A percentile compares a stretch with the other conserved stretches of the same genome.
These are phyloP conservation scores for Cryptoprocta ferox DNA, from an alignment of 2,797 vertebrate genomes.

Conservation along the genomic window DNA sequence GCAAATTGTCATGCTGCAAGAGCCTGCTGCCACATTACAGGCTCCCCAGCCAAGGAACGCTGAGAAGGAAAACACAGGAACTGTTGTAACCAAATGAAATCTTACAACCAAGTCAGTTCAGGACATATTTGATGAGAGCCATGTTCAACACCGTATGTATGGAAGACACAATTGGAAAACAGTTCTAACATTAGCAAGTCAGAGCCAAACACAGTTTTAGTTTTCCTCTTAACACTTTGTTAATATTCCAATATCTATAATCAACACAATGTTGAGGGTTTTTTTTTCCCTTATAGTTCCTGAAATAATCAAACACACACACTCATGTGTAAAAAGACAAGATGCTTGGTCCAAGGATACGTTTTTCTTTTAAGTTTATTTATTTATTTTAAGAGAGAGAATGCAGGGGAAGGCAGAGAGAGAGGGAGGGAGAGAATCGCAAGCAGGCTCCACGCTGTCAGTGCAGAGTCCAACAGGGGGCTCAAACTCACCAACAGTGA, in stretches of 20 bases:
- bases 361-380: not conserved
- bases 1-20: not conserved
- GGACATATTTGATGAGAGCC: not conserved
- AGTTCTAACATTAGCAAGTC: not conserved
- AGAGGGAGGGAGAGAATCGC: too few relatives aligned
- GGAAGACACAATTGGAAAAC: not conserved
- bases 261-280: not conserved
- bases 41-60: not conserved
- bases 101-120: not conserved
- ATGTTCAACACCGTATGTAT: not conserved
- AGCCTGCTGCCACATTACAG: not conserved
- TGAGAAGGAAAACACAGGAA: not conserved
- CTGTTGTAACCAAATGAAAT: not conserved
- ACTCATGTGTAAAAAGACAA: conserved; percentile 9
- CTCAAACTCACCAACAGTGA: too few relatives aligned
- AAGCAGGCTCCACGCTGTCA: too few relatives aligned
- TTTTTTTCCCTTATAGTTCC: not conserved
- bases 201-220: not conserved
- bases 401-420: too few relatives aligned
- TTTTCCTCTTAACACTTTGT: not conserved
- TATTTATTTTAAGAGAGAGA: too few relatives aligned
- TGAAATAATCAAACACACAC: not conserved
- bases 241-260: not conserved
- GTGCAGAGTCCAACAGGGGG: too few relatives aligned
- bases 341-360: not conserved